Evolutionary conservation across 2,888 invertebrate species (phyloP).

Genomic region (Polydrusus pterygomalis): DNA sequence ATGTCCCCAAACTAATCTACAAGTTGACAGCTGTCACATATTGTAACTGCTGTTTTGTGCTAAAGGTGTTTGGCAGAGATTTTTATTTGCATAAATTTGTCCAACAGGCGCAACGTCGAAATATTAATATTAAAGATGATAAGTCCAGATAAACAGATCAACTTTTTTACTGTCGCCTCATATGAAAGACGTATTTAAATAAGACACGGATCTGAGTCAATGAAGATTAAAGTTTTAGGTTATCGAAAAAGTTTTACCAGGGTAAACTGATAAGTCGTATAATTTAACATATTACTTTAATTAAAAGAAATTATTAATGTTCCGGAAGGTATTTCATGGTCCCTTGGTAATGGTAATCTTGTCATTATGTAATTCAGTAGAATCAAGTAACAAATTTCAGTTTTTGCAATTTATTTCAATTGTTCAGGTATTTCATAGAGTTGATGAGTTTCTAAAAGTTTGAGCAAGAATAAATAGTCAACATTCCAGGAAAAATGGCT

Average conservation of each 20-base stretch:
- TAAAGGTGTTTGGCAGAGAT: constrained; percentile 54
- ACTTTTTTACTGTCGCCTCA: constrained; percentile 38
- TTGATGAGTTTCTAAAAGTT: no score
- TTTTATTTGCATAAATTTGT: constrained; percentile 55
- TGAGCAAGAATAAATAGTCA: no score
- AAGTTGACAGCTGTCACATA: constrained; percentile 43
- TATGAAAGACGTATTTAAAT: constrained; percentile 50
- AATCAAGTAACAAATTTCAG: no score
- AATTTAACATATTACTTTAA: no score
- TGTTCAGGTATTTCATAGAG: no score
- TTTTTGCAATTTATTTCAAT: no score
- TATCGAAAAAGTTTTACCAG: not conserved
- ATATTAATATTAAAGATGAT: constrained; percentile 46
- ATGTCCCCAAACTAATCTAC: not conserved
- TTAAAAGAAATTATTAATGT: no score
- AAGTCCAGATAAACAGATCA: constrained; percentile 44
- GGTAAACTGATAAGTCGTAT: not conserved
- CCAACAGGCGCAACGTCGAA: constrained; percentile 46
- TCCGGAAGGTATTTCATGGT: no score
- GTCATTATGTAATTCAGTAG: no score
- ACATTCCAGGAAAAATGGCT: no score
- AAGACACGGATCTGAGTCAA: constrained; percentile 37
- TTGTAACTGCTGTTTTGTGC: constrained; percentile 42
- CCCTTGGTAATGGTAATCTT: no score
- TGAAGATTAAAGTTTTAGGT: constrained; percentile 37